These are phyloP conservation scores for Andrena hattorfiana DNA, from an alignment of 2,888 invertebrate genomes.

Conservation along the genomic window DNA sequence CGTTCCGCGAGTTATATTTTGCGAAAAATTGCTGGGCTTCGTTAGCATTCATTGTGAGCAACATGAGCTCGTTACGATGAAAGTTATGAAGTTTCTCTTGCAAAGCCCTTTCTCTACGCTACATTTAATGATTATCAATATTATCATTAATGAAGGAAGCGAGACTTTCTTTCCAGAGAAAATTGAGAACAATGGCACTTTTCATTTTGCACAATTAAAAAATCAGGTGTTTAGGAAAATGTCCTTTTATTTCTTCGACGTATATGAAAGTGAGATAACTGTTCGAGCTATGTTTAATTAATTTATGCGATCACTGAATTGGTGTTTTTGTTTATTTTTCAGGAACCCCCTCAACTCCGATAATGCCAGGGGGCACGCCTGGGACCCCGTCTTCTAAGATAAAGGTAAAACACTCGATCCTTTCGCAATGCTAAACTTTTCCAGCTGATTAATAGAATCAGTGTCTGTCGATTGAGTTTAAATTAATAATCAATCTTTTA, in stretches of 20 bases:
- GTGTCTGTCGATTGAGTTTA: not conserved
- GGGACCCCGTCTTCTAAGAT: constrained; percentile 94
- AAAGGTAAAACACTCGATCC: constrained; percentile 86
- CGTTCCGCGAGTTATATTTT: not conserved
- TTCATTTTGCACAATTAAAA: too few species aligned
- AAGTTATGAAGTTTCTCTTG: constrained; percentile 27
- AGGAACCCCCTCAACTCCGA: constrained; percentile 86
- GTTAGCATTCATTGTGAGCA: constrained; percentile 35
- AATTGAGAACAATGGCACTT: not conserved
- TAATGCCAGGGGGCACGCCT: constrained; percentile 92
- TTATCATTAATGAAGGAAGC: not conserved
- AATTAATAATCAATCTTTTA: constrained; percentile 82
- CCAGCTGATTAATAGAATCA: not conserved
- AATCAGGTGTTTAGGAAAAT: too few species aligned
- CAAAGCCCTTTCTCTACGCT: not conserved
- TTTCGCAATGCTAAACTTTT: not conserved
- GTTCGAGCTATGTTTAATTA: not conserved
- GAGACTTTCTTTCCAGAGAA: not conserved
- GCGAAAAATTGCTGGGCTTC: constrained; percentile 10
- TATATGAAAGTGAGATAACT: too few species aligned
- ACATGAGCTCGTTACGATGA: constrained; percentile 46
- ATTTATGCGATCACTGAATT: not conserved
- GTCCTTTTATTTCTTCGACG: too few species aligned
- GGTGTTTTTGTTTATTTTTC: constrained; percentile 73
- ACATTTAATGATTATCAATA: constrained; percentile 35